Evolutionary conservation across 2,113 vertebrate species (phyloP).

Genomic region (Toxostoma redivivum): DNA sequence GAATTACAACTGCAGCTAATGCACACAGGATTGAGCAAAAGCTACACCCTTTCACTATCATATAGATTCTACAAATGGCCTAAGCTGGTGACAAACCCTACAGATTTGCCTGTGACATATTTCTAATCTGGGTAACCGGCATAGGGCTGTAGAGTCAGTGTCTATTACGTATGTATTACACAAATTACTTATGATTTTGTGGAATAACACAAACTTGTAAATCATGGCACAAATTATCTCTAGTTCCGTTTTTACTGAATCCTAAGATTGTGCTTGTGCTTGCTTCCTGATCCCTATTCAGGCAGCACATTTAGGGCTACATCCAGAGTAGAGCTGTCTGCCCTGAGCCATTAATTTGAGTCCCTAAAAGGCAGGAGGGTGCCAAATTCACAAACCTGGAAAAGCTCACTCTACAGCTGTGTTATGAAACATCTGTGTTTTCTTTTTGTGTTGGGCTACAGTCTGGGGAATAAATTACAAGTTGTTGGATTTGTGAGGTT

Average conservation of each 20-base stretch:
- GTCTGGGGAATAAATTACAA: slow-evolving; percentile 20
- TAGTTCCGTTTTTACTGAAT: background rate
- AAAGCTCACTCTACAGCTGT: slow-evolving; percentile 28
- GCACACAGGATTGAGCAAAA: background rate
- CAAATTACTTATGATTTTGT: background rate
- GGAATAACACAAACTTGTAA: background rate
- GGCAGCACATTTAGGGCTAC: background rate
- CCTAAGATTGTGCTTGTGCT: background rate
- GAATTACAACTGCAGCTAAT: background rate
- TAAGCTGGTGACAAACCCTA: background rate
- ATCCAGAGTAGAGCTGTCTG: background rate
- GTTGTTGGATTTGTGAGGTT: background rate
- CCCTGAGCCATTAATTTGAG: background rate
- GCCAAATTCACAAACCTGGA: slow-evolving; percentile 31
- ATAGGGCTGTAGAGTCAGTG: background rate
- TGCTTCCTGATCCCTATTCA: background rate
- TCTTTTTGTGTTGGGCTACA: slow-evolving; percentile 2
- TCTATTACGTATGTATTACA: background rate
- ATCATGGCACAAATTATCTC: background rate
- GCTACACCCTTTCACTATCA: background rate
- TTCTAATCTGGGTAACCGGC: background rate
- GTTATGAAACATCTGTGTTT: slow-evolving; percentile 40
- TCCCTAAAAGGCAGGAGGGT: background rate
- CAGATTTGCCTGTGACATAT: background rate
- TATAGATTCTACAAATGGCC: background rate